These are phyloP conservation scores for Achatina immaculata DNA, from an alignment of 1,140 invertebrate genomes.

Conservation along the genomic window DNA sequence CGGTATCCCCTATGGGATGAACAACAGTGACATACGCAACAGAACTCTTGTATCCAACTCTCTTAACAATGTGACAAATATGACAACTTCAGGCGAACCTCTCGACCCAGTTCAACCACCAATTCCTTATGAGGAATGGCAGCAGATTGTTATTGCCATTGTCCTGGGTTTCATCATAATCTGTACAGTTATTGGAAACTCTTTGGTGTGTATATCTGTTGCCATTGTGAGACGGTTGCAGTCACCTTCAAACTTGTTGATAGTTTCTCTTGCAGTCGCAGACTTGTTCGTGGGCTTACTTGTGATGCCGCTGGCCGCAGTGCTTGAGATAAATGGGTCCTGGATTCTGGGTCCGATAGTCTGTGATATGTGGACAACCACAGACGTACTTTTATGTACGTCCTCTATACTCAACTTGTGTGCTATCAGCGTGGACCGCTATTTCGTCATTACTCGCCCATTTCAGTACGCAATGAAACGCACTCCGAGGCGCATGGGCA, in stretches of 20 bases:
- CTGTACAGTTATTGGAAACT: conserved; percentile 71
- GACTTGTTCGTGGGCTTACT: conserved; percentile 81
- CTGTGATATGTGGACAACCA: conserved; percentile 73
- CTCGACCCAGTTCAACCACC: background rate
- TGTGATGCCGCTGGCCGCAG: conserved; percentile 79
- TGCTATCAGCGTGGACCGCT: conserved; percentile 74
- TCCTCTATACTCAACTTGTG: conserved; percentile 75
- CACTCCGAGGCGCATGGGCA: conserved; percentile 69
- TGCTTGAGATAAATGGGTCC: conserved; percentile 55
- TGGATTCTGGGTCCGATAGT: conserved; percentile 73
- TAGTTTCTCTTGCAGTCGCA: conserved; percentile 81
- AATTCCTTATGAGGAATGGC: conserved; percentile 25
- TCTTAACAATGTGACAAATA: background rate
- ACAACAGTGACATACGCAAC: background rate
- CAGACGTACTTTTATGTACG: conserved; percentile 75
- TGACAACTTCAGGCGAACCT: background rate
- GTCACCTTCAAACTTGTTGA: conserved; percentile 78
- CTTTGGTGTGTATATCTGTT: conserved; percentile 73
- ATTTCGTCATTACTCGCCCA: conserved; percentile 74
- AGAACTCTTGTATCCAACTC: background rate
- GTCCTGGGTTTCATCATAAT: conserved; percentile 67
- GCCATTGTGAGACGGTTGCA: conserved; percentile 72
- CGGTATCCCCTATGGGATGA: background rate
- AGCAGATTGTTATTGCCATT: conserved; percentile 56
- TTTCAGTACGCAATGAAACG: conserved; percentile 73